Conservation (phyloP, 30 jellyfish, hydroid and myxozoan species). For the Aurelia aurita complex sp. Pacific region DNA sequence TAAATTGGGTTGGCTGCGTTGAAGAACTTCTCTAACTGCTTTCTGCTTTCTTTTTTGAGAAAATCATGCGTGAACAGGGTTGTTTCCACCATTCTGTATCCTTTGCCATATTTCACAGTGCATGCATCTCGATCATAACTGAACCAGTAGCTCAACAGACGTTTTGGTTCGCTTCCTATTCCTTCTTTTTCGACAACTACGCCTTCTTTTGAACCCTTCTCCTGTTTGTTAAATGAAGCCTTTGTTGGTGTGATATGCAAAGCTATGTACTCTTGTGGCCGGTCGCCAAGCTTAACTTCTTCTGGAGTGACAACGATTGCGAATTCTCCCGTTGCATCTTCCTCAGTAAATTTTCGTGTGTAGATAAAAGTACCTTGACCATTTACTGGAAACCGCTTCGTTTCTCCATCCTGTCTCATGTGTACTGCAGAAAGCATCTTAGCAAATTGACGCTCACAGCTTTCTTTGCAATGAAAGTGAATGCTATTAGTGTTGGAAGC, state of each 20-base stretch:
- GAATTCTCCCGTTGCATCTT: background rate
- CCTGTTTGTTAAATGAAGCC: background rate
- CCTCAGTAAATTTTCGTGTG: background rate
- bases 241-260: background rate
- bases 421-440: no score
- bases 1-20: background rate
- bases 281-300: background rate
- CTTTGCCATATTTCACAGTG: constrained; percentile 28
- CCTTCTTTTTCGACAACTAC: background rate
- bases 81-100: constrained; percentile 12
- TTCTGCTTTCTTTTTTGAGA: background rate
- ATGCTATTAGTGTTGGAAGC: no score
- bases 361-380: constrained; percentile 30
- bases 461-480: no score
- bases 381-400: background rate
- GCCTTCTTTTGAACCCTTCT: background rate
- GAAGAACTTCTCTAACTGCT: constrained; percentile 16
- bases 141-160: constrained; percentile 26
- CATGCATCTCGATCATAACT: constrained; percentile 53
- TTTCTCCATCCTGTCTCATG: background rate
- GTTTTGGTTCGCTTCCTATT: background rate
- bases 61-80: constrained; percentile 18
- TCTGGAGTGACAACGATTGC: constrained; percentile 9
- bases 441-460: no score
- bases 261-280: background rate